These are phyloP conservation scores for Saccostrea echinata DNA, from an alignment of 1,140 invertebrate species.

Conservation along the genomic window DNA sequence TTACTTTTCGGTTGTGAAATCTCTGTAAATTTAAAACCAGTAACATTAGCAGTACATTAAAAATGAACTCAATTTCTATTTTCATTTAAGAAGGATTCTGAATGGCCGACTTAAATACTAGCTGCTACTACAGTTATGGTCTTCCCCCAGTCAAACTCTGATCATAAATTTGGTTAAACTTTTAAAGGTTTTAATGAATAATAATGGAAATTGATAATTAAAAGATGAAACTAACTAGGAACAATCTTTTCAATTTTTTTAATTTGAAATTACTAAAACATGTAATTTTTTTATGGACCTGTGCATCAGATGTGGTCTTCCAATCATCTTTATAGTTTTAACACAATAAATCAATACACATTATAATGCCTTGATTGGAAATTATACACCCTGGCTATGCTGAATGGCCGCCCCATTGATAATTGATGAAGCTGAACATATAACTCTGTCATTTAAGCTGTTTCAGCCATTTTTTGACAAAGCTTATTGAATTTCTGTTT, in stretches of 20 bases:
- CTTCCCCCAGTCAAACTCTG: too few species aligned
- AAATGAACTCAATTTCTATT: too few species aligned
- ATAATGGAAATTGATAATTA: too few species aligned
- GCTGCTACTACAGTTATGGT: too few species aligned
- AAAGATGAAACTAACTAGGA: too few species aligned
- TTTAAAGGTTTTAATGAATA: too few species aligned
- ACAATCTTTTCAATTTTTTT: background rate
- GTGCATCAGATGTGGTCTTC: background rate
- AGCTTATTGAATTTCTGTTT: slow-evolving; percentile 14
- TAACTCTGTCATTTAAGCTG: slow-evolving; percentile 11
- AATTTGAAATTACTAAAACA: background rate
- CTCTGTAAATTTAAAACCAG: background rate
- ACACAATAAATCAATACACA: slow-evolving; percentile 7
- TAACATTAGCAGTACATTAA: background rate
- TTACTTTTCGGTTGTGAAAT: background rate
- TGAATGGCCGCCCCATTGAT: background rate
- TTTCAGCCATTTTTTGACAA: background rate
- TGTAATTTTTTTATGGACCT: background rate
- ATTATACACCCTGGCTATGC: background rate
- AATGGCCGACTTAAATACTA: too few species aligned
- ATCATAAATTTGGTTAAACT: too few species aligned
- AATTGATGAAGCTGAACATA: background rate
- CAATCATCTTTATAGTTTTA: background rate
- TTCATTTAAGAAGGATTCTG: too few species aligned
- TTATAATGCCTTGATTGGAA: background rate